Conservation (phyloP, 1,140 invertebrate genomes). For the Drosophila ercepeae region DNA sequence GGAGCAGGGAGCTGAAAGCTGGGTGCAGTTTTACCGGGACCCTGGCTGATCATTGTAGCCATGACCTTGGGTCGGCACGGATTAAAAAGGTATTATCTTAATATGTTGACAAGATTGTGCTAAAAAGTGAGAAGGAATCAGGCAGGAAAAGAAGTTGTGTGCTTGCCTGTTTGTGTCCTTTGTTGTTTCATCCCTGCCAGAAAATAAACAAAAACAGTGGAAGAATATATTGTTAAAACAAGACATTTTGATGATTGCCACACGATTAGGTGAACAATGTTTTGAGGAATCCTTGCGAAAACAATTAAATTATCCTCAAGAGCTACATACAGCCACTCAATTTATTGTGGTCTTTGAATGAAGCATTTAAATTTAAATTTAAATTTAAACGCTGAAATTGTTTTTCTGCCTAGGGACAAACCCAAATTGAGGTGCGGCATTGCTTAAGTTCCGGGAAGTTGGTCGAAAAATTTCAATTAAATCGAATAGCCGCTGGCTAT, state of each 20-base stretch:
- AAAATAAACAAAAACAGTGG: conserved; percentile 32
- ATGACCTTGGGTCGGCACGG: conserved; percentile 77
- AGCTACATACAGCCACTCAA: background rate
- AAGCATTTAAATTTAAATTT: conserved; percentile 17
- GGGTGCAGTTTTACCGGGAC: conserved; percentile 9
- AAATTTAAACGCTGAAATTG: conserved; percentile 20
- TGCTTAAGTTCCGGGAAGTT: conserved; percentile 1
- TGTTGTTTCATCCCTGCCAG: conserved; percentile 2
- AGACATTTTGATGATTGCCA: conserved; percentile 48
- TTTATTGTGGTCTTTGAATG: background rate
- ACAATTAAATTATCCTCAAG: conserved; percentile 35
- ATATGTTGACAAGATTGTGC: conserved; percentile 80
- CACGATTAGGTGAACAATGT: conserved; percentile 27
- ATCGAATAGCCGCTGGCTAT: conserved; percentile 41
- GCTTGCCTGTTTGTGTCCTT: conserved; percentile 12
- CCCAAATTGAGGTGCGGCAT: background rate
- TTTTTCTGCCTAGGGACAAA: background rate
- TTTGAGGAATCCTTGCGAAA: conserved; percentile 21
- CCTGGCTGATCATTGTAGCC: conserved; percentile 5
- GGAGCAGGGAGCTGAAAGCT: conserved; percentile 21
- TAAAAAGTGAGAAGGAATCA: conserved; percentile 6
- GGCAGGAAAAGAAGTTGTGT: background rate
- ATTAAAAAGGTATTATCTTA: conserved; percentile 81
- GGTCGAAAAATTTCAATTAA: conserved; percentile 27
- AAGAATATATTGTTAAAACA: conserved; percentile 39